Base-by-base conservation (phyloP, 2,797 vertebrate species). In the Kryptolebias ocellatus region DNA sequence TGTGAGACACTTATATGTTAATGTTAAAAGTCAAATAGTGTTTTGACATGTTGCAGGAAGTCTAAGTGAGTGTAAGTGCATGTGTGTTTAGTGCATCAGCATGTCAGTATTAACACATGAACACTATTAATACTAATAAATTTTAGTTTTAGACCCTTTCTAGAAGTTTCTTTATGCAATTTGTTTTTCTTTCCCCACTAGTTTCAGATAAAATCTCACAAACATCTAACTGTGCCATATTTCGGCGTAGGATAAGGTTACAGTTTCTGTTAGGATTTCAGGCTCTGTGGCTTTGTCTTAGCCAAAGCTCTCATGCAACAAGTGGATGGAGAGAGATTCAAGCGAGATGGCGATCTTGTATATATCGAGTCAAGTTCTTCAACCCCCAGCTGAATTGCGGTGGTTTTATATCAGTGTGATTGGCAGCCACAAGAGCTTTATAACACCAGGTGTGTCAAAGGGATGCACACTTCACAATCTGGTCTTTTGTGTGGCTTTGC, bases 401-500 rank as follows among this genome's bases (percentile, higher is more conserved):
- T 60, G 76, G 64, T 83, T 83, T 84, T 70, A 64, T 65, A 71
- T 78, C 49, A 11, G 64, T 53, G 56, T 88, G 89, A 88, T 84
- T 87, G 84, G 78, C 87, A 86, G 85, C 68, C 84, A 71, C 60
- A 17, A 44, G 71, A 85, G 84, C 78, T 64, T 80, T 70, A 55
- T 64, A 80, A 85, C 74, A 78, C 47, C 2, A 1, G 64, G 81
- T 74, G 80, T 76, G 76, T 88, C 72, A 76, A 59, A 80, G 73
- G 74, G 81, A 87, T 83, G 77, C 77, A 70, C 67, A 59, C 75
- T 81, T 81, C 81, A 76, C 77, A 83, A 74, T 67, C 70, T 53
- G 60, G 79, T 70, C 74, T 87, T 39, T 87, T 84, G 78, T 68
- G 60, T 17, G 67, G 70, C 83, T 90, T 90, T 83, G 53, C 82